Percentiles rank a stretch among this genome's conserved stretches.
Conservation (phyloP, 2,113 vertebrate genomes). For the Verasper variegatus region DNA sequence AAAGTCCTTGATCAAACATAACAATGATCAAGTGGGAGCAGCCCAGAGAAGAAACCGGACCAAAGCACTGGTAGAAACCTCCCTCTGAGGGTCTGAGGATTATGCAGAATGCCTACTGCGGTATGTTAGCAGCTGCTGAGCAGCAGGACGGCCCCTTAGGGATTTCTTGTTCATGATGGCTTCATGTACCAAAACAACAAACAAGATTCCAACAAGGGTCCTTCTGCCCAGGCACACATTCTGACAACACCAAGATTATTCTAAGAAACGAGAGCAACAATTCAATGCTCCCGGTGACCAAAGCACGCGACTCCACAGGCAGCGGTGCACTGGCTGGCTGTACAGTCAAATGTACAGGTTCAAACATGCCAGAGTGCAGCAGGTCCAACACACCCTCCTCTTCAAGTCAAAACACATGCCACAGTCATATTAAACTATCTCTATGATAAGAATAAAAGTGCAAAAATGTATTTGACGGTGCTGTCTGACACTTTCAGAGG, state of each 20-base stretch:
- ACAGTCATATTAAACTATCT: neutral
- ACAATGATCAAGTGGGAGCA: too few species aligned
- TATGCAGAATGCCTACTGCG: conserved; percentile 42
- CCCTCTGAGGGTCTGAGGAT: conserved; percentile 21
- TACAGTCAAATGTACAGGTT: conserved; percentile 56
- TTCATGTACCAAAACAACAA: conserved; percentile 46
- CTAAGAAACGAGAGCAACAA: conserved; percentile 56
- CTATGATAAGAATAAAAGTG: conserved; percentile 6
- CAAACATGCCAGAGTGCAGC: conserved; percentile 58
- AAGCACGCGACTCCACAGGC: conserved; percentile 3
- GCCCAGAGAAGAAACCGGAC: neutral
- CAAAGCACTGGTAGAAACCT: neutral
- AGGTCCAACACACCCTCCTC: conserved; percentile 50
- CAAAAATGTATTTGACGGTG: conserved; percentile 10
- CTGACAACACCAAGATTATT: conserved; percentile 70
- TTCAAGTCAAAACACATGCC: conserved; percentile 62
- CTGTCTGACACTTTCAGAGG: neutral
- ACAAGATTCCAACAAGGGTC: conserved; percentile 28
- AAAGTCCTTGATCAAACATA: neutral
- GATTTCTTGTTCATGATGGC: conserved; percentile 36
- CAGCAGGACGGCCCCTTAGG: conserved; percentile 43
- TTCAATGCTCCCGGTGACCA: conserved; percentile 35
- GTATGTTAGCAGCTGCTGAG: conserved; percentile 64
- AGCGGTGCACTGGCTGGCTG: neutral
- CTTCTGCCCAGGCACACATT: conserved; percentile 49